Conservation (phyloP, 2,888 invertebrate genomes). For the Sinohyriopsis cumingii region DNA sequence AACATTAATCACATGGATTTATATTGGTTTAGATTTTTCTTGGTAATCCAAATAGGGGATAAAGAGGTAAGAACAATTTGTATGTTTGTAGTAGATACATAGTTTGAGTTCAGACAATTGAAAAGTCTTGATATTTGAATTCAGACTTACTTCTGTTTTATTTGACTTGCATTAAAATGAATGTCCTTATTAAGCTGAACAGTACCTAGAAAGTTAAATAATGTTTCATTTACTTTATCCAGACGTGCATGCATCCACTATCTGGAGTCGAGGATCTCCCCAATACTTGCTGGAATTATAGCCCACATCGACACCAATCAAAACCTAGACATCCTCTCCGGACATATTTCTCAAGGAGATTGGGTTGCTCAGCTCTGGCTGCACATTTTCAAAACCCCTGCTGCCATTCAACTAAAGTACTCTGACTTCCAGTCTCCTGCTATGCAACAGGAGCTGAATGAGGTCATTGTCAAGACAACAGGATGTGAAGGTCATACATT, state of each 20-base stretch:
- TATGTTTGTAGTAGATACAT: too few species aligned
- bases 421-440: constrained; percentile 17
- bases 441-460: constrained; percentile 23
- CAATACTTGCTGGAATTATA: constrained; percentile 60
- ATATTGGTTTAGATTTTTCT: too few species aligned
- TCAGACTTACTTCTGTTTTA: not conserved
- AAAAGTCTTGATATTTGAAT: constrained; percentile 8
- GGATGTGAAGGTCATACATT: constrained; percentile 20
- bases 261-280: constrained; percentile 56
- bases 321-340: constrained; percentile 54
- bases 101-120: too few species aligned
- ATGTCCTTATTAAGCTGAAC: too few species aligned
- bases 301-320: constrained; percentile 61
- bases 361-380: constrained; percentile 59
- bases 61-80: too few species aligned
- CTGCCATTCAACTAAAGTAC: constrained; percentile 38
- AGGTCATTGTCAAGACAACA: constrained; percentile 31
- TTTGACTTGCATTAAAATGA: not conserved
- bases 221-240: constrained; percentile 8
- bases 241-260: constrained; percentile 54
- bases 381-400: constrained; percentile 38
- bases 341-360: constrained; percentile 10
- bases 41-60: too few species aligned
- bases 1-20: too few species aligned
- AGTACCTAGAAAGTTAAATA: too few species aligned